Percentiles rank a stretch among this genome's conserved stretches.
These are phyloP conservation scores for Mesitornis unicolor DNA, from an alignment of 2,113 vertebrate genomes.

Conservation along the genomic window DNA sequence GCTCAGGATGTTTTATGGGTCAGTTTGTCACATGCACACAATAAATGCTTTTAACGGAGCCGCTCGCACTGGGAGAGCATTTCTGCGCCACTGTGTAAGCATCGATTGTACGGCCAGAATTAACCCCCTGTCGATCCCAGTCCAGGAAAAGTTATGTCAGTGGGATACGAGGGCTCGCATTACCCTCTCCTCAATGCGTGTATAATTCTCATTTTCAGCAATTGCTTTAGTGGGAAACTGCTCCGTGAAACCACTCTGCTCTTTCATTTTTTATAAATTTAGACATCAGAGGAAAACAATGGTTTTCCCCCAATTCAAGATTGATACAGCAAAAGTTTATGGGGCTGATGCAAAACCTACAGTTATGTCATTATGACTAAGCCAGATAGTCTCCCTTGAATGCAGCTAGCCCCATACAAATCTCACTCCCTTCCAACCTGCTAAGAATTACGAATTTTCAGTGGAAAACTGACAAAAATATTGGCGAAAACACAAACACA, in stretches of 20 bases:
- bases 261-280: not conserved
- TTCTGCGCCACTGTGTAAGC: not conserved
- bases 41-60: slow-evolving; percentile 21
- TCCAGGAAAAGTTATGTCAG: not conserved
- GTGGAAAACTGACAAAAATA: not conserved
- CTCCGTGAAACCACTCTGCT: not conserved
- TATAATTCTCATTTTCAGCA: not conserved
- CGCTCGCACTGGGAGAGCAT: not conserved
- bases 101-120: not conserved
- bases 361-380: not conserved
- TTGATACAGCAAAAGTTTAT: not conserved
- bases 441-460: not conserved
- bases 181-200: not conserved
- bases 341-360: not conserved
- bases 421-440: not conserved
- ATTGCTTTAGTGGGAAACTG: not conserved
- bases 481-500: not conserved
- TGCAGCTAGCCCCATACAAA: not conserved
- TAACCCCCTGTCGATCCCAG: not conserved
- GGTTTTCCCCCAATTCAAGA: not conserved
- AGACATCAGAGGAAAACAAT: not conserved
- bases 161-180: not conserved
- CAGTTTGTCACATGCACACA: not conserved
- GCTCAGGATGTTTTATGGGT: not conserved
- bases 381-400: not conserved